A percentile compares a stretch with the other conserved stretches of the same genome.
These are phyloP conservation scores for Hypolimnas misippus DNA, from an alignment of 2,888 invertebrate species.

Conservation along the genomic window DNA sequence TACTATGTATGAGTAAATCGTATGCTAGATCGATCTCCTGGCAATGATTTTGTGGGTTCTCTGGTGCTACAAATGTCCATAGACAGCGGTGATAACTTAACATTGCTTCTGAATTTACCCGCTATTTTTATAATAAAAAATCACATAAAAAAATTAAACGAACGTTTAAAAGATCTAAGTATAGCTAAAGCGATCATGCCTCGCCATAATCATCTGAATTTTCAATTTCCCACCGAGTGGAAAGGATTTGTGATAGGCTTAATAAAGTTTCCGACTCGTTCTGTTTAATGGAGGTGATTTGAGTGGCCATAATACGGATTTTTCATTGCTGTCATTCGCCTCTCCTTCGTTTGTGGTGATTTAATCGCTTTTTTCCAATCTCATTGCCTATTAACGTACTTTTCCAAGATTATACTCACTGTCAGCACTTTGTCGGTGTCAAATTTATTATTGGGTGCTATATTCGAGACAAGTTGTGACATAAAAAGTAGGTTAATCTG, in stretches of 20 bases:
- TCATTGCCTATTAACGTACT: constrained; percentile 32
- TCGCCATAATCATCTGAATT: constrained; percentile 37
- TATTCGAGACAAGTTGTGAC: not conserved
- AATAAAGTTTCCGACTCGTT: constrained; percentile 50
- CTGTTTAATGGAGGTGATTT: constrained; percentile 62
- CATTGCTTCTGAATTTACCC: no score
- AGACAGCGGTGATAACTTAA: no score
- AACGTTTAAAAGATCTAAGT: no score
- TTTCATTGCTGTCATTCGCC: constrained; percentile 63
- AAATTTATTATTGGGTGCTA: constrained; percentile 18
- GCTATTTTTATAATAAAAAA: no score
- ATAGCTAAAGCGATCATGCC: not conserved
- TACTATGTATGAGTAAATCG: no score
- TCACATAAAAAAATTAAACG: no score
- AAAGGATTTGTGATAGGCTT: constrained; percentile 48
- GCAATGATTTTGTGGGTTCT: no score
- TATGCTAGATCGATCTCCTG: no score
- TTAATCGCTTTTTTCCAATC: constrained; percentile 61
- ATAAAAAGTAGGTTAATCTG: no score
- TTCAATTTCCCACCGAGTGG: constrained; percentile 45
- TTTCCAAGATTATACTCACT: constrained; percentile 27
- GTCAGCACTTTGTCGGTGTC: constrained; percentile 29
- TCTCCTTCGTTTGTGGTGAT: constrained; percentile 67
- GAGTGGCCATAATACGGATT: constrained; percentile 64
- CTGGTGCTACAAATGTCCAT: no score